phyloP scores from a whole-genome alignment of 2,797 vertebrate genomes.

The Xiphorhynchus erythropygius region DNA sequence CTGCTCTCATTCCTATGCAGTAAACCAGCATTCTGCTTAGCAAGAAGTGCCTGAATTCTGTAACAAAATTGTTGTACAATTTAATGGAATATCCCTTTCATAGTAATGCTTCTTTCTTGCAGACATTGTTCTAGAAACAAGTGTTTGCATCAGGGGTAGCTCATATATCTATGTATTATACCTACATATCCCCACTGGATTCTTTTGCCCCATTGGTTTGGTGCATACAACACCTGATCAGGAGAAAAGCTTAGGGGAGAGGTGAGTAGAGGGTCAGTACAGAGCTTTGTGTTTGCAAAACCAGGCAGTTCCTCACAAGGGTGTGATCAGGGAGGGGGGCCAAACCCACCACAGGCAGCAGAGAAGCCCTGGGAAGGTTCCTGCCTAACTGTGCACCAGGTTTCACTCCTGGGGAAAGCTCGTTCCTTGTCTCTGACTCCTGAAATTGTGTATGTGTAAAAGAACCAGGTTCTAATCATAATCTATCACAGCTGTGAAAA shows the following conservation, averaged over 20 bases:
- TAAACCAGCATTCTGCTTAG: background rate
- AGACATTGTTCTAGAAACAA: background rate
- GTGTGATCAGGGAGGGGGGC: no score
- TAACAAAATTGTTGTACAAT: background rate
- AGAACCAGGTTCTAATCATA: background rate
- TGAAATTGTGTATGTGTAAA: background rate
- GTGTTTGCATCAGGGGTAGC: background rate
- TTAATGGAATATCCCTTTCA: background rate
- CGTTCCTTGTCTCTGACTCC: background rate
- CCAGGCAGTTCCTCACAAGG: accelerated
- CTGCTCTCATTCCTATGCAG: background rate
- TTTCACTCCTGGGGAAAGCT: background rate
- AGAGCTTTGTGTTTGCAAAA: background rate
- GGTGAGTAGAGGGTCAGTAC: background rate
- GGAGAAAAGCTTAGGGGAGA: background rate
- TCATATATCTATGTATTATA: background rate
- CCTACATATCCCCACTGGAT: background rate
- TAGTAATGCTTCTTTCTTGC: background rate
- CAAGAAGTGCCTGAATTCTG: background rate
- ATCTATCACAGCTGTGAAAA: background rate
- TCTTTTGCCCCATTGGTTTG: background rate
- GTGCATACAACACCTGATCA: accelerated
- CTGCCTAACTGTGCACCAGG: accelerated
- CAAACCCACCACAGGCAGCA: accelerated
- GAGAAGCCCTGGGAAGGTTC: background rate